These are phyloP conservation scores for Tetanocera ferruginea DNA, from an alignment of 2,888 invertebrate species.

Conservation along the genomic window DNA sequence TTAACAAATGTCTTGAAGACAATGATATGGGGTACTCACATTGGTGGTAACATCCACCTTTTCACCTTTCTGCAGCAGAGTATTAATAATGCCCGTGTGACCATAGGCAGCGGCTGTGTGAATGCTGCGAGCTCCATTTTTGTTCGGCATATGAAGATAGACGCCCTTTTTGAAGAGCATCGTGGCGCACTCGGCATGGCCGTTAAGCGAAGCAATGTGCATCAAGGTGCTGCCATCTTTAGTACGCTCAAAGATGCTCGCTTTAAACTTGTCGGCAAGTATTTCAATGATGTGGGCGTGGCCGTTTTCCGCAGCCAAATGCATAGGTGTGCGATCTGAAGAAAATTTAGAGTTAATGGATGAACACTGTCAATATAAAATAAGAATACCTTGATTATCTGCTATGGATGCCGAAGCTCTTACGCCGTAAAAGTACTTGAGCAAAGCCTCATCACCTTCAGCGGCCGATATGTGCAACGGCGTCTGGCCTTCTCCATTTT, in stretches of 20 bases:
- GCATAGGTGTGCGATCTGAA: conserved; percentile 94
- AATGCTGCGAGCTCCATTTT: conserved; percentile 93
- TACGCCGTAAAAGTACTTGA: conserved; percentile 95
- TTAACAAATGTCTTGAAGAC: neutral
- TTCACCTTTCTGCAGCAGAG: conserved; percentile 94
- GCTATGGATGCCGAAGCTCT: conserved; percentile 94
- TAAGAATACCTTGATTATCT: conserved; percentile 84
- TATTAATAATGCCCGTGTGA: conserved; percentile 97
- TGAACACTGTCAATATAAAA: neutral
- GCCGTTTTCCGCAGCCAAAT: conserved; percentile 97
- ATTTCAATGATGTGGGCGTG: conserved; percentile 96
- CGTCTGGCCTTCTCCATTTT: conserved; percentile 95
- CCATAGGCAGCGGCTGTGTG: conserved; percentile 98
- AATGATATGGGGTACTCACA: conserved; percentile 72
- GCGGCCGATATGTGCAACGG: conserved; percentile 95
- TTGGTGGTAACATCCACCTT: conserved; percentile 96
- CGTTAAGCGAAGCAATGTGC: conserved; percentile 97
- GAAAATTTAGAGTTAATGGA: neutral
- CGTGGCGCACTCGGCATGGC: conserved; percentile 98
- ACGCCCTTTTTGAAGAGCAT: conserved; percentile 99
- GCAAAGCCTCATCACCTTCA: conserved; percentile 93
- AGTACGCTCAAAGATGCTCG: conserved; percentile 95
- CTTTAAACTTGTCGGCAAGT: conserved; percentile 97
- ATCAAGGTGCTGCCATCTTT: conserved; percentile 98
- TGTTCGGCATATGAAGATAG: conserved; percentile 99